Percentiles rank a stretch among this genome's conserved stretches.
Evolutionary conservation across 2,113 vertebrate species (phyloP).

Genomic region (Poicephalus meyeri): DNA sequence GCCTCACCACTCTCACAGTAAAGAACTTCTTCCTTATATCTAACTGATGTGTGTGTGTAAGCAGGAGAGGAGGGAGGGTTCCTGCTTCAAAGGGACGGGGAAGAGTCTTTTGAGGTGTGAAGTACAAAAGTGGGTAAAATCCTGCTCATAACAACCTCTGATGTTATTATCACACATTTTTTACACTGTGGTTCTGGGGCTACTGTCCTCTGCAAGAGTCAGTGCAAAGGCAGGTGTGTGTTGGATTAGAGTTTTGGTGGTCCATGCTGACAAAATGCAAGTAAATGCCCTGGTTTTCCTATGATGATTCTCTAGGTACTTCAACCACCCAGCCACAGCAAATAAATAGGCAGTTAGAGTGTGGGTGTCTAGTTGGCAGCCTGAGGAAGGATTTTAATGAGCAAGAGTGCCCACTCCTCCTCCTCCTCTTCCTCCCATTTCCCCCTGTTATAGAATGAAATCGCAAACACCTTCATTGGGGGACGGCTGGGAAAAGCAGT

Average conservation of each 20-base stretch:
- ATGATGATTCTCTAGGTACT: neutral
- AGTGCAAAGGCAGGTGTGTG: neutral
- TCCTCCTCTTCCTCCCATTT: neutral
- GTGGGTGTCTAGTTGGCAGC: neutral
- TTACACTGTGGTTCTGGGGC: neutral
- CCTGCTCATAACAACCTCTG: neutral
- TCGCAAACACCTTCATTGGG: neutral
- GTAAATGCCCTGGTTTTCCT: neutral
- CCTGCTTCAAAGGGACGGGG: neutral
- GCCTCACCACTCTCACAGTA: neutral
- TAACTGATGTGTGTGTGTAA: neutral
- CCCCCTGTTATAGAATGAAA: neutral
- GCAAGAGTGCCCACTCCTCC: neutral
- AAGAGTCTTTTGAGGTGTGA: neutral
- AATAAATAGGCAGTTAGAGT: neutral
- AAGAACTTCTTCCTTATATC: neutral
- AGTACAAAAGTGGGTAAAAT: neutral
- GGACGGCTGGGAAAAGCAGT: neutral
- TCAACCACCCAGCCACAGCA: neutral
- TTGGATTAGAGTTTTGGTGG: neutral
- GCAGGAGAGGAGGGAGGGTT: neutral
- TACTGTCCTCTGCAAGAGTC: neutral
- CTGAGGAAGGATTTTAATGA: constrained; percentile 37
- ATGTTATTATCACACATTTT: neutral
- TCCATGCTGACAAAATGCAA: neutral